phyloP scores from a whole-genome alignment of 2,113 vertebrate species.

The Burhinus oedicnemus region DNA sequence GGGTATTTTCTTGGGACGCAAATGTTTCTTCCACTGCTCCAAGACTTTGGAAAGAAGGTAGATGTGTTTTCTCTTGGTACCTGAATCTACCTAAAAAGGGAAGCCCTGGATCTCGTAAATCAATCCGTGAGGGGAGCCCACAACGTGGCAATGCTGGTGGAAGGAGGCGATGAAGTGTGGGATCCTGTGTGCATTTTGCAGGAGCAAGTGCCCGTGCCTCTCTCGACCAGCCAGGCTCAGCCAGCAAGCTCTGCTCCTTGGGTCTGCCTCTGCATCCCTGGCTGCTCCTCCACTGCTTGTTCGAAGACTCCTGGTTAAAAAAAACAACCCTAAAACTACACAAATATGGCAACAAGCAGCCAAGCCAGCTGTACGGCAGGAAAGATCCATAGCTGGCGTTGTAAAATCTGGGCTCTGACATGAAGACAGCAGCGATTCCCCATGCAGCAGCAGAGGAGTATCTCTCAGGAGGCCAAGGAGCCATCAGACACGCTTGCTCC shows the following conservation, averaged over 20 bases:
- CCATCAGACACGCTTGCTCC: not conserved
- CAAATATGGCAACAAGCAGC: not conserved
- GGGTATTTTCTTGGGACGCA: not conserved
- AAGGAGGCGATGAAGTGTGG: accelerated
- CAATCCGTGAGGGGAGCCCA: not conserved
- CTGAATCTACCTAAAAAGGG: not conserved
- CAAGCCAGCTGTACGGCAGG: not conserved
- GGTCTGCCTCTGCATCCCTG: not conserved
- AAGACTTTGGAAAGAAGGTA: not conserved
- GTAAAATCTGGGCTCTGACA: not conserved
- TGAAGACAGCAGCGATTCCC: not conserved
- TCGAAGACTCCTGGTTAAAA: not conserved
- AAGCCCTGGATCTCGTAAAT: not conserved
- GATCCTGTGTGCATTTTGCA: not conserved
- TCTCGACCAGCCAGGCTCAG: not conserved
- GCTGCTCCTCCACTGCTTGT: not conserved
- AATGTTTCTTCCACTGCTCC: not conserved
- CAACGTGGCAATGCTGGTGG: not conserved
- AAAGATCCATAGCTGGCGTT: not conserved
- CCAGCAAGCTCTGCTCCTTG: not conserved
- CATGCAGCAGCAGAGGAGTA: not conserved
- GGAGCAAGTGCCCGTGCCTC: not conserved
- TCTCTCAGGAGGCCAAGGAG: not conserved
- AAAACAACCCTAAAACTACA: not conserved
- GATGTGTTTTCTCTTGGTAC: not conserved